Evolutionary conservation across 1,140 invertebrate species (phyloP), one percentile per base, ranked within the genome.

Genomic region (Drosophila yakuba): DNA sequence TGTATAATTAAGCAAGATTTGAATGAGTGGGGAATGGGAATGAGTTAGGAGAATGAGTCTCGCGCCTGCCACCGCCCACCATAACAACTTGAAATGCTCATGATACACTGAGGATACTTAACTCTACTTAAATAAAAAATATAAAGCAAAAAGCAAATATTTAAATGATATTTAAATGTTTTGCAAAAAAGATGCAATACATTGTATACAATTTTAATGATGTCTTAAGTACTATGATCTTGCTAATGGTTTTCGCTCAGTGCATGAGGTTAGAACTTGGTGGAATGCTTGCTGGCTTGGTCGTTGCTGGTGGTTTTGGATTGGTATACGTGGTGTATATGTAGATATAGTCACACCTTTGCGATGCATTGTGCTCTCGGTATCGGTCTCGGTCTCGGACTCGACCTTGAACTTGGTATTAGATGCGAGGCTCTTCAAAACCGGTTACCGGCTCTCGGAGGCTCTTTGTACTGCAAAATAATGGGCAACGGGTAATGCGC

Each of bases 341-440:
- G 12, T 47, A 23, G 10, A 23, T 41, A 52, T 66, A 78, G 80
- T 83, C 80, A 83, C 80, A 83, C 80, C 80, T 83, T 79, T 59
- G 68, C 64, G 78, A 80, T 85, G 80, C 75, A 81, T 63, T 74
- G 61, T 56, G 67, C 61, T 63, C 58, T 56, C 58, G 57, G 54
- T 73, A 52, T 66, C 59, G 66, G 50, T 63, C 58, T 56, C 58
- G 57, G 54, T 73, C 57, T 66, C 59, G 66, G 50, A 62, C 60
- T 86, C 80, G 68, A 85, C 82, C 82, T 85, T 85, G 83, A 85
- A 85, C 82, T 85, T 85, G 82, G 82, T 85, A 85, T 85, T 85
- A 85, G 82, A 85, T 85, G 79, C 66, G 78, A 75, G 45, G 78
- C 82, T 83, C 78, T 78, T 20, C 23, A 39, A 82, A 85, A 85